phyloP scores from a whole-genome alignment of 2,113 vertebrate species.

The Microtus montanus region DNA sequence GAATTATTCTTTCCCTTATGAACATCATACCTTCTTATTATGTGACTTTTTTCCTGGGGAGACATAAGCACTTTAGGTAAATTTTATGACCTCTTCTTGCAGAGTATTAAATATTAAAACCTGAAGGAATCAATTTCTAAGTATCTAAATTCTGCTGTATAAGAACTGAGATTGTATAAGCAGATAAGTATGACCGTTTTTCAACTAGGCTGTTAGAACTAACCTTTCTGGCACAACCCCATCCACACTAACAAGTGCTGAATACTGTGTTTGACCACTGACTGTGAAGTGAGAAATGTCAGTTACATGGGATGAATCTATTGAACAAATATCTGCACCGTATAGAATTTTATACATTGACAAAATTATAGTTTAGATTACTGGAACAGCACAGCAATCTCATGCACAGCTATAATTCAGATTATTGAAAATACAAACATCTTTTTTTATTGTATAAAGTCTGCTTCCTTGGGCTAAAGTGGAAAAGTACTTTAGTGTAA shows the following conservation, averaged over 20 bases:
- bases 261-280: background rate
- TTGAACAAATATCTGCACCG: background rate
- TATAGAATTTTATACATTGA: background rate
- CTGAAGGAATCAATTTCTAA: constrained; percentile 27
- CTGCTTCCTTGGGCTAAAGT: background rate
- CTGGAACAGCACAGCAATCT: constrained; percentile 86
- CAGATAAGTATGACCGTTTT: background rate
- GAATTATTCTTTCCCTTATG: background rate
- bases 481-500: background rate
- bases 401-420: constrained; percentile 65
- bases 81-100: background rate
- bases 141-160: background rate
- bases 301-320: background rate
- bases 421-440: background rate
- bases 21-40: background rate
- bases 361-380: background rate
- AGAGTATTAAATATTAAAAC: constrained; percentile 28
- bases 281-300: background rate
- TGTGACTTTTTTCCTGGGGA: background rate
- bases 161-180: background rate
- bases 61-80: background rate
- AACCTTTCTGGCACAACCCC: background rate
- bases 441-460: background rate
- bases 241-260: background rate
- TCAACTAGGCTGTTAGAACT: background rate